Evolutionary conservation across 2,888 invertebrate species (phyloP), one percentile per base, ranked within the genome.

Genomic region (Digitonthophagus gazella): DNA sequence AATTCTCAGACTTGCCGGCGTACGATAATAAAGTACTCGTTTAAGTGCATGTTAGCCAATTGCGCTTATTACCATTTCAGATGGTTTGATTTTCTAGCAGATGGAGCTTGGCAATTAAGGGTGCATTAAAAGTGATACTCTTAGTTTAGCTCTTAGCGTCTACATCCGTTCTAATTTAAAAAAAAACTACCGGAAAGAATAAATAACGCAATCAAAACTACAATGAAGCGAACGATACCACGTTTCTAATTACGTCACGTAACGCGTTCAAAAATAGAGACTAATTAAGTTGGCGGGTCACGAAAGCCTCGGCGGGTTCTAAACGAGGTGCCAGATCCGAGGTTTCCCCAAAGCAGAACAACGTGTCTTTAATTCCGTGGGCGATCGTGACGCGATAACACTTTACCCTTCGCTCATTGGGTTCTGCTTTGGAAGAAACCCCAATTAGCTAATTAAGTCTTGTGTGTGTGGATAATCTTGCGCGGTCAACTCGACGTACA

Each of bases 401-500:
- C n/a, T 61, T 19, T 44, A 44, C 28, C 28, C 28, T 61, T 19
- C n/a, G 4, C 61, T 19, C 61, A 58, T 58, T 15, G 54, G 54
- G 54, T 16, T 11, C 58, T 16, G 58, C 3, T 15, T 3, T 19
- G 19, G 19, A 44, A 44, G 6, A 44, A 44, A 44, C n/a, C 61
- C 61, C 18, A 61, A 61, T 61, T 61, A 61, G 14, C 61, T 61
- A 61, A 61, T 61, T 61, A 61, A 61, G 18, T 20, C 20, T 18
- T 61, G 61, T 15, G 18, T 61, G 28, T 2, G 28, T 22, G 6
- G 22, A 22, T 4, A 22, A 22, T n/a, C n/a, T n/a, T n/a, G n/a
- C n/a, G n/a, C n/a, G n/a, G n/a, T n/a, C n/a, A n/a, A n/a, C n/a
- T n/a, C n/a, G n/a, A n/a, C n/a, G n/a, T n/a, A n/a, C n/a, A n/a